Evolutionary conservation across 2,113 vertebrate species (phyloP).

Genomic region (Ondatra zibethicus): DNA sequence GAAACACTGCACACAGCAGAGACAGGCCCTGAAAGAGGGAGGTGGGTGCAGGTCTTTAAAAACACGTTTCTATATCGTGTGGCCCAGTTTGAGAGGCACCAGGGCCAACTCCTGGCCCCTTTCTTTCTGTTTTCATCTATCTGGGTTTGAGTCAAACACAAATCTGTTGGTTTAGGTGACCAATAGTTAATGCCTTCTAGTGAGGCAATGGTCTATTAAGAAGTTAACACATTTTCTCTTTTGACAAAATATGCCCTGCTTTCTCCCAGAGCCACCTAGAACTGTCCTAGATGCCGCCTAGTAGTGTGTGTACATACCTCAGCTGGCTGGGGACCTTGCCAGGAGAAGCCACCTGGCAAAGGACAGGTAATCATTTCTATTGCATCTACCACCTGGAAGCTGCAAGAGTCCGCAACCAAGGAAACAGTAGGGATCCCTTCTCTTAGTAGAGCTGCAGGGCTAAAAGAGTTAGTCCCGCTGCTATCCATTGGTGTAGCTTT

Average conservation of each 20-base stretch:
- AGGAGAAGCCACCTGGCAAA: neutral
- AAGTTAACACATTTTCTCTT: neutral
- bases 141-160: neutral
- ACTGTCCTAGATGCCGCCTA: neutral
- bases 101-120: neutral
- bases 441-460: neutral
- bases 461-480: neutral
- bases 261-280: neutral
- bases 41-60: neutral
- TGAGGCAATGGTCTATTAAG: neutral
- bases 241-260: neutral
- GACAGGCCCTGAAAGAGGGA: neutral
- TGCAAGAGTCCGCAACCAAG: neutral
- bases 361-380: neutral
- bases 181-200: neutral
- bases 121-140: neutral
- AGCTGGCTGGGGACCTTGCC: neutral
- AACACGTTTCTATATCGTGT: neutral
- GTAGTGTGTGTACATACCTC: neutral
- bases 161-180: neutral
- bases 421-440: neutral
- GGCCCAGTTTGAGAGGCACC: too few species aligned
- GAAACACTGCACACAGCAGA: neutral
- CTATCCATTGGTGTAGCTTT: neutral
- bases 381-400: neutral